Evolutionary conservation across 1,140 invertebrate genomes (phyloP).

Genomic region (Drosophila melanogaster): Release_6_plus_ISO1_MT NC_004354.4:10062001-10062500

Average conservation of each 20-base stretch:
- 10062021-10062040: not conserved
- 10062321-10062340: not conserved
- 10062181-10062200: conserved; percentile 43
- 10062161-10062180: conserved; percentile 8
- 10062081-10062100: conserved; percentile 59
- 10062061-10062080: conserved; percentile 50
- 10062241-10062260: conserved; percentile 55
- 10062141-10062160: conserved; percentile 10
- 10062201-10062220: conserved; percentile 33
- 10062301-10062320: conserved; percentile 44
- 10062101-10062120: conserved; percentile 50
- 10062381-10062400: conserved; percentile 55
- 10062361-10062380: conserved; percentile 40
- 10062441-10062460: no score
- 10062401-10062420: conserved; percentile 50
- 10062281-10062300: conserved; percentile 57
- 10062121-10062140: conserved; percentile 32
- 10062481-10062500: conserved; percentile 11
- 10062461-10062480: no score
- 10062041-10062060: conserved; percentile 20
- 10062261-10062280: conserved; percentile 64
- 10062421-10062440: conserved; percentile 35
- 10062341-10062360: conserved; percentile 39
- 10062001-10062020: not conserved
- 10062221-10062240: conserved; percentile 49